Conservation (phyloP, 1,140 invertebrate species). For the Nebria ingens region DNA sequence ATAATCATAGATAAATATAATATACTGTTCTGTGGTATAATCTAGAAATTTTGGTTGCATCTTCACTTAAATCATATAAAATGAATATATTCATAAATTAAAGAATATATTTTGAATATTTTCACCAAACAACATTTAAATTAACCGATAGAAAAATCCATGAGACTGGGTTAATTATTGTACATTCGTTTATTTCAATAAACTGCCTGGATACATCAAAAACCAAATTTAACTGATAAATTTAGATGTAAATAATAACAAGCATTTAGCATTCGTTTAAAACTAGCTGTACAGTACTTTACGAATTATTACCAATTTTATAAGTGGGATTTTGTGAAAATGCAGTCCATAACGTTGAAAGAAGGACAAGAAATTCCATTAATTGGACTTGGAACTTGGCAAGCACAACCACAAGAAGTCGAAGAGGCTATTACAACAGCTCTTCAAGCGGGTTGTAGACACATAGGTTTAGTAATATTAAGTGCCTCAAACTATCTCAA, state of each 20-base stretch:
- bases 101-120: too few species aligned
- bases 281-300: not conserved
- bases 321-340: constrained; percentile 12
- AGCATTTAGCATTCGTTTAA: not conserved
- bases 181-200: not conserved
- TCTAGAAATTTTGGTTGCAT: too few species aligned
- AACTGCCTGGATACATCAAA: not conserved
- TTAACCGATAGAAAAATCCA: not conserved
- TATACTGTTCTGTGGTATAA: too few species aligned
- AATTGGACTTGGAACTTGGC: constrained; percentile 51
- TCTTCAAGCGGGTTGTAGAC: constrained; percentile 48
- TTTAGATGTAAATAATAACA: not conserved
- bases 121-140: too few species aligned
- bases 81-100: too few species aligned
- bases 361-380: constrained; percentile 41
- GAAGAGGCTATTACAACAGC: constrained; percentile 41
- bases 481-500: too few species aligned
- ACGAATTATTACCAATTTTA: constrained; percentile 11
- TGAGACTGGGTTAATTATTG: too few species aligned
- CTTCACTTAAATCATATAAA: too few species aligned
- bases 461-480: constrained; percentile 44
- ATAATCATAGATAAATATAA: too few species aligned
- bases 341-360: constrained; percentile 15
- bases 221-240: not conserved
- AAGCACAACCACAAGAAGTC: constrained; percentile 45